Conservation (phyloP, 2,888 invertebrate species). For the Campoplex capitator region DNA sequence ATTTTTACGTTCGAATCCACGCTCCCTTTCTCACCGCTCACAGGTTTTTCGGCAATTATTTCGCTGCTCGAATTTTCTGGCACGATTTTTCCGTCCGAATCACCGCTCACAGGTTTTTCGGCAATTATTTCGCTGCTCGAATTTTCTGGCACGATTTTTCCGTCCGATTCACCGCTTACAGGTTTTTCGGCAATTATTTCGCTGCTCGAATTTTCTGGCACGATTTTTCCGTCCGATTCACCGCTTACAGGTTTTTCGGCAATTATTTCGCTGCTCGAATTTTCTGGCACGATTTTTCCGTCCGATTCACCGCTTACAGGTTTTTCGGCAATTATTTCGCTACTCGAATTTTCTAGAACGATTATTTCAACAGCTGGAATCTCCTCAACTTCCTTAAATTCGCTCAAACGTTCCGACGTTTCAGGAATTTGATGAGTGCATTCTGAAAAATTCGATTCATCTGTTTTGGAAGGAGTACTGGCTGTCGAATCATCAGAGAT, state of each 20-base stretch:
- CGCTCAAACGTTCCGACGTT: background rate
- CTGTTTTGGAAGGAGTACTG: background rate
- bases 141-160: too few relatives aligned
- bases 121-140: too few relatives aligned
- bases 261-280: background rate
- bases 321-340: background rate
- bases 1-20: background rate
- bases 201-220: too few relatives aligned
- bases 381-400: background rate
- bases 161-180: too few relatives aligned
- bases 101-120: too few relatives aligned
- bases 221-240: too few relatives aligned
- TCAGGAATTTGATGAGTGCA: background rate
- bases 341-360: background rate
- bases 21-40: background rate
- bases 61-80: too few relatives aligned
- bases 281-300: background rate
- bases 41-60: too few relatives aligned
- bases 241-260: background rate
- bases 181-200: too few relatives aligned
- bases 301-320: too few relatives aligned
- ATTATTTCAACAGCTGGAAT: background rate
- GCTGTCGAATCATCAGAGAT: conserved; percentile 41
- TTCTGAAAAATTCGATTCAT: background rate
- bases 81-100: too few relatives aligned